Evolutionary conservation across 2,888 invertebrate species (phyloP), one percentile per base, ranked within the genome.

Genomic region (Trichogramma evanescens): DNA sequence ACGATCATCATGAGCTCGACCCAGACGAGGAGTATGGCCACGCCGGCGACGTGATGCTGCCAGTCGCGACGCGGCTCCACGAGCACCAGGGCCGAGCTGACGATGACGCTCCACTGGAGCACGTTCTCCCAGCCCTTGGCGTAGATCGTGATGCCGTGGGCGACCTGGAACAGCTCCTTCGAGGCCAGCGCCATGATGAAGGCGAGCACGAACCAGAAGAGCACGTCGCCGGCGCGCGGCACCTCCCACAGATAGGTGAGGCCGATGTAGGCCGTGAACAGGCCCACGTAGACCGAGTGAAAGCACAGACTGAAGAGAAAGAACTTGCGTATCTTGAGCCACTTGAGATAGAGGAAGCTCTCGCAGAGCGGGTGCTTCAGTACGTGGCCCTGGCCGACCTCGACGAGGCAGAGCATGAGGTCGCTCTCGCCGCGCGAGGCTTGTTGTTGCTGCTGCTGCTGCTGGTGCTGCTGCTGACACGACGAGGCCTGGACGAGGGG

Each of bases 311-410:
- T 90, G 68, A 91, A 81, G 0, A 91, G 80, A 69, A 93, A 92
- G 72, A 91, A 91, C 74, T 90, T 89, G 55, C 92, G 80, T 66
- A 93, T 91, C 67, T 87, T 81, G 57, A 87, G 80, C 92, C 92
- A 93, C 79, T 93, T 93, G 26, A 93, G 78, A 69, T 88, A 88
- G 0, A 93, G 80, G 72, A 93, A 93, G 4, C 91, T 91, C 76
- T 92, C 91, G 65, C 89, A 91, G 0, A 93, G 81, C 0, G 93
- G 92, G 78, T 93, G 93, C 74, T 90, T 89, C 3, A 93, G 76
- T 6, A 92, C 81, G 56, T 89, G 86, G 69, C 87, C 86, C 66
- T 89, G 89, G 1, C 91, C 91, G 2, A 90, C 90, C 65, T 82
- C 91, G 69, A 65, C 82, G 78, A 55, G 88, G 85, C 65, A 89